Conservation (phyloP, 2,888 invertebrate species). For the Parnassius apollo region DNA sequence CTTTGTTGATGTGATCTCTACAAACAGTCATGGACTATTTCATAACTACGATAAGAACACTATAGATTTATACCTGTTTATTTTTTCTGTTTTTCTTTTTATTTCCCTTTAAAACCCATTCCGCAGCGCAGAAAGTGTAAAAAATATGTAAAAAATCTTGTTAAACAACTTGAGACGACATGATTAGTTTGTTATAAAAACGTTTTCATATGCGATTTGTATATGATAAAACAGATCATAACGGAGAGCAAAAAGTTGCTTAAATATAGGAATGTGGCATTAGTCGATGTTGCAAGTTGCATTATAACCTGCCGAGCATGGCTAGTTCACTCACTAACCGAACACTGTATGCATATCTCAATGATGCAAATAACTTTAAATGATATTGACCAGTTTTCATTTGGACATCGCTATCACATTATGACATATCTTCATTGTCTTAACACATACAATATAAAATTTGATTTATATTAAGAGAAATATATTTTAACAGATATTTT, state of each 20-base stretch:
- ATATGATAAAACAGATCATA: too few species aligned
- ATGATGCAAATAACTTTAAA: neutral
- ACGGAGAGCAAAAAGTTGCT: neutral
- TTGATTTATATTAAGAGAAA: constrained; percentile 5
- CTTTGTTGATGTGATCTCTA: neutral
- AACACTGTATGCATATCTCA: constrained; percentile 14
- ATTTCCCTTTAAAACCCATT: too few species aligned
- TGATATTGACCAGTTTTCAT: neutral
- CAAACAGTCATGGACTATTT: neutral
- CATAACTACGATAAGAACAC: too few species aligned
- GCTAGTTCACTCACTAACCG: constrained; percentile 58
- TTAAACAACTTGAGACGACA: too few species aligned
- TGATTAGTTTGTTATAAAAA: too few species aligned
- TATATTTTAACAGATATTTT: constrained; percentile 9
- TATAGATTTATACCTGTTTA: too few species aligned
- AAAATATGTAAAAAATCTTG: too few species aligned
- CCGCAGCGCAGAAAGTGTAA: too few species aligned
- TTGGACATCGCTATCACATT: neutral
- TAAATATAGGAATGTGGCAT: constrained; percentile 5
- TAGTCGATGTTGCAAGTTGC: constrained; percentile 27
- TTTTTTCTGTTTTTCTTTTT: too few species aligned
- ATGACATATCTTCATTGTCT: neutral
- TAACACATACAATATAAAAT: neutral
- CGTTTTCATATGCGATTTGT: too few species aligned
- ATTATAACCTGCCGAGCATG: constrained; percentile 43